Conservation (phyloP, 2,888 invertebrate genomes). For the Cylloceria caligata region DNA sequence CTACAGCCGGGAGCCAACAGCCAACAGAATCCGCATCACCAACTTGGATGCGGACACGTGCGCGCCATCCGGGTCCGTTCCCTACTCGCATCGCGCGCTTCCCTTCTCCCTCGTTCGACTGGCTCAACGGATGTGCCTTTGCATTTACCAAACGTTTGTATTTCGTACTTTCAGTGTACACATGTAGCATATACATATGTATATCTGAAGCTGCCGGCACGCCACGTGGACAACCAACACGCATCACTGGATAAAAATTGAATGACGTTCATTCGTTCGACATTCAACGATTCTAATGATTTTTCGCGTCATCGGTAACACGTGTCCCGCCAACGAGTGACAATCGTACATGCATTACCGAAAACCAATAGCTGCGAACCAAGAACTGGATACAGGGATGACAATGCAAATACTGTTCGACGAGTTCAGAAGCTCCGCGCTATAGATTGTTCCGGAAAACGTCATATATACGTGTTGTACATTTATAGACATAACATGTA, state of each 20-base stretch:
- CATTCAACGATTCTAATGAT: constrained; percentile 50
- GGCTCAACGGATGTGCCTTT: constrained; percentile 29
- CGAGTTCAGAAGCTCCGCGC: constrained; percentile 20
- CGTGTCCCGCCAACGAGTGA: constrained; percentile 22
- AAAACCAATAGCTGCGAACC: constrained; percentile 5
- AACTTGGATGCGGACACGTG: constrained; percentile 64
- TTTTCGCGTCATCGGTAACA: constrained; percentile 47
- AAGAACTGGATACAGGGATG: constrained; percentile 7
- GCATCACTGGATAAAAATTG: constrained; percentile 42
- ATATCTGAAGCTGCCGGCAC: not conserved
- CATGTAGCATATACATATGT: constrained; percentile 14
- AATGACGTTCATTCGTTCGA: constrained; percentile 59
- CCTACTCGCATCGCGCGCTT: constrained; percentile 1
- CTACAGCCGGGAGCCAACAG: constrained; percentile 11
- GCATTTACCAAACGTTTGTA: constrained; percentile 51
- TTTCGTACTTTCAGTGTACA: constrained; percentile 4
- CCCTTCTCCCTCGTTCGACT: not conserved
- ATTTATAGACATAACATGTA: not conserved
- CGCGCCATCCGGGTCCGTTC: constrained; percentile 63
- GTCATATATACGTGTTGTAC: not conserved
- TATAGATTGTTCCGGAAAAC: not conserved
- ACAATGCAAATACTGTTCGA: constrained; percentile 37
- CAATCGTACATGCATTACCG: not conserved
- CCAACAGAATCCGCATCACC: constrained; percentile 62
- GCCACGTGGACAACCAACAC: constrained; percentile 21